phyloP scores from a whole-genome alignment of 2,888 invertebrate genomes.

The Polyommatus iphigenia region DNA sequence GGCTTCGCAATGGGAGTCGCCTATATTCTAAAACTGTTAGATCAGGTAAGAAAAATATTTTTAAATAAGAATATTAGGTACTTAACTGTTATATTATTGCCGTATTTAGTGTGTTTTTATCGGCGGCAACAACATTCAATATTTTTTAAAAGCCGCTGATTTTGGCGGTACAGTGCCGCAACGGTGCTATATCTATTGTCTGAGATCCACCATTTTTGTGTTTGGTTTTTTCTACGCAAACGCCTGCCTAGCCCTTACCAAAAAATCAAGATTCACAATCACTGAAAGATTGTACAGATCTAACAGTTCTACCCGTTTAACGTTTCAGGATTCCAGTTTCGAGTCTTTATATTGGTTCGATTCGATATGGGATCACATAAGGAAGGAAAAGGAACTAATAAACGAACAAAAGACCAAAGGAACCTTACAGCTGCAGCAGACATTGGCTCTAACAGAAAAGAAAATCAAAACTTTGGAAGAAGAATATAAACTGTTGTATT shows the following conservation, averaged over 20 bases:
- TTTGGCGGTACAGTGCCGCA: too few relatives aligned
- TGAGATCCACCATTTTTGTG: too few relatives aligned
- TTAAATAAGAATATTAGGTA: background rate
- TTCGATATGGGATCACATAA: constrained; percentile 88
- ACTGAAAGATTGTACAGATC: background rate
- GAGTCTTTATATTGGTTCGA: constrained; percentile 98
- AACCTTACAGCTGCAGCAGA: constrained; percentile 95
- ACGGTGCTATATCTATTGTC: too few relatives aligned
- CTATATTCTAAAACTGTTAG: constrained; percentile 93
- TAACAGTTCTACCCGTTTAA: too few relatives aligned
- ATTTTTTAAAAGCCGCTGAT: too few relatives aligned
- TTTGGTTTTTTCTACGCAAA: background rate
- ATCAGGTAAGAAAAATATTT: constrained; percentile 80
- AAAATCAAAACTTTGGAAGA: constrained; percentile 85
- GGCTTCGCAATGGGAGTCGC: constrained; percentile 98
- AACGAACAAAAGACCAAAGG: constrained; percentile 83
- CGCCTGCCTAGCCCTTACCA: background rate
- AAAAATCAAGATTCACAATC: background rate
- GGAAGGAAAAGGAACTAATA: constrained; percentile 79
- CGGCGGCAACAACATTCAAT: too few relatives aligned
- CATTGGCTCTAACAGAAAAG: constrained; percentile 92
- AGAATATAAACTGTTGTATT: constrained; percentile 95
- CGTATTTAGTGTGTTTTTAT: too few relatives aligned
- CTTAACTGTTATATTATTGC: too few relatives aligned
- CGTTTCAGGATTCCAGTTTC: constrained; percentile 84